Base-by-base conservation (phyloP, 2,888 invertebrate genomes). In the Nomada goodeniana region DNA sequence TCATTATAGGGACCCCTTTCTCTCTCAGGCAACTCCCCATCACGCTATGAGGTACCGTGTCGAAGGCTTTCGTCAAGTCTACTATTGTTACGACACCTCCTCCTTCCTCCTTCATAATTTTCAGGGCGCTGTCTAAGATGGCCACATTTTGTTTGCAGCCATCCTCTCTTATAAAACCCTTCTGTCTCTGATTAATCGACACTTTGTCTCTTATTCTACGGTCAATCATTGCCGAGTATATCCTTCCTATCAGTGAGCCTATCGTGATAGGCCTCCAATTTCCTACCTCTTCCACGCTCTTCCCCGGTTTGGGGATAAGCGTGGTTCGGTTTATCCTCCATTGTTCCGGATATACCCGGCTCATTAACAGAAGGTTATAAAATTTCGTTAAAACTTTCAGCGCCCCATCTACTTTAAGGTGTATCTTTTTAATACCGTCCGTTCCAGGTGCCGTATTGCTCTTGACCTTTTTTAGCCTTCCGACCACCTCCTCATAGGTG, bases 151-250 rank as follows among this genome's bases (percentile, higher is more conserved):
- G 2, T 0, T 50, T 52, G 3, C 60, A 70, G 0, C 60, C 60
- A 2, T 70, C 29, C 20, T 60, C 60, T 1, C 5, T 9, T 0
- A n/a, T 60, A 2, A 70, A 60, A 0, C 70, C 70, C 3, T 60
- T 60, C 2, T 70, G 60, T 0, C 70, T 52, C 0, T 2, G 15
- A 9, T 13, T 2, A 1, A 26, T 15, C 0, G 0, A 4, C 0
- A 52, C 10, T 0, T 0, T 0, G 0, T 18, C 0, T 0, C 29
- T 2, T 2, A 29, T 2, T 29, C 29, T 29, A 0, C 5, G 3
- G 29, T 29, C 29, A 29, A 29, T 4, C 29, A 29, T 29, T 29
- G 29, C 29, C 3, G 29, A 29, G 29, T 29, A 29, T 29, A 29
- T 4, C 29, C 29, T 29, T 4, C 29, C 5, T 3, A 29, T 29